Evolutionary conservation across 2,797 vertebrate genomes (phyloP), one percentile per base, ranked within the genome.

Genomic region (Octomys mimax): DNA sequence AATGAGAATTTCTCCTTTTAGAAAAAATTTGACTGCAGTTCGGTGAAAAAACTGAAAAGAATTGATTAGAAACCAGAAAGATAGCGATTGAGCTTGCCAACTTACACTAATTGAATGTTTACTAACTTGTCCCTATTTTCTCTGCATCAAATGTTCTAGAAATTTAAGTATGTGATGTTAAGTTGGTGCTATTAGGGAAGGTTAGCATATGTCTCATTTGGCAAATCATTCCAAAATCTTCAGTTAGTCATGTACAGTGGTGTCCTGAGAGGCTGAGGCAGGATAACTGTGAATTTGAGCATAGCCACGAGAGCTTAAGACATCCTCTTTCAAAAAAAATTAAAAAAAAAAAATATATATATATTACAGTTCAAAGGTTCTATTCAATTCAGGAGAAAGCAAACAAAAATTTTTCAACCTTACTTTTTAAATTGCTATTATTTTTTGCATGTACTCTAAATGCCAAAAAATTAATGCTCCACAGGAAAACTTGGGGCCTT

Each of bases 31-130:
- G 7, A 91, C 42, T 22, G 4, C 5, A 85, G 3, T 70, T 73
- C 77, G 26, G 11, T 80, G 7, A 81, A 94, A 86, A 91, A 91
- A 59, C 24, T 0, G 26, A 4, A 82, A 68, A 92, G 14, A 82
- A 64, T 18, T 59, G 31, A 79, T 80, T 77, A 61, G 77, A 95
- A 70, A 36, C 4, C 0, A 5, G 36, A 24, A 89, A 46, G 24
- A 46, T 75, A 93, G 87, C 94, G 13, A 90, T 82, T 54, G 87
- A 59, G 3, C 11, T 54, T 92, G 54, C 31, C 57, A 92, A 75
- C 14, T 52, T 71, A 13, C 1, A 71, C n/a, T 88, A 82, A 94
- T 49, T 88, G 39, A 88, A 71, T 8, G 1, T 78, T 91, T 93
- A 39, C 28, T 64, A 94, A 59, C 81, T 9, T 22, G 6, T 46